phyloP scores from a whole-genome alignment of 2,888 invertebrate genomes.

The Phyllotreta cruciferae region DNA sequence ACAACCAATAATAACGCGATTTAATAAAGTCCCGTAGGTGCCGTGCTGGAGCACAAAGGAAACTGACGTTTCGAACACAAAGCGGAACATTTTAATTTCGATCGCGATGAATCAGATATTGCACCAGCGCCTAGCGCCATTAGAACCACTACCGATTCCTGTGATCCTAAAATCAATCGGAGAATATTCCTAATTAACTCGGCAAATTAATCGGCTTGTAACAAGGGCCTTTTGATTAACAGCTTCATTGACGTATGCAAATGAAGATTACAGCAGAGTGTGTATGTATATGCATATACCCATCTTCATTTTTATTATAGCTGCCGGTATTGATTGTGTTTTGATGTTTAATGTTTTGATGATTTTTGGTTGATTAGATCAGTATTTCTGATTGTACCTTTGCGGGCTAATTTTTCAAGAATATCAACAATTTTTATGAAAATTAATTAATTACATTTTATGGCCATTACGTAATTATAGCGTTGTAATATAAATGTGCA shows the following conservation, averaged over 20 bases:
- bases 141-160: slow-evolving; percentile 13
- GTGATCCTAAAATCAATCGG: slow-evolving; percentile 23
- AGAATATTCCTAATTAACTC: slow-evolving; percentile 24
- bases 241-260: slow-evolving; percentile 14
- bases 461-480: no score
- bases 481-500: no score
- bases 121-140: slow-evolving; percentile 12
- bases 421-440: no score
- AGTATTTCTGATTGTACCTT: no score
- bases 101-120: slow-evolving; percentile 21
- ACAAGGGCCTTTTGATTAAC: slow-evolving; percentile 25
- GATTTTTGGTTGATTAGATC: no score
- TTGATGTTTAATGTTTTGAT: no score
- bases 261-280: background rate
- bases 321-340: no score
- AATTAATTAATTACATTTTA: no score
- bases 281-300: no score
- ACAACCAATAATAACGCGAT: slow-evolving; percentile 20
- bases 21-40: slow-evolving; percentile 22
- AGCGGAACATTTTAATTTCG: slow-evolving; percentile 27
- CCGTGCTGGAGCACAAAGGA: slow-evolving; percentile 17
- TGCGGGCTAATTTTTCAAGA: no score
- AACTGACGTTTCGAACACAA: slow-evolving; percentile 18
- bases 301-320: no score
- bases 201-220: slow-evolving; percentile 23